Conservation (phyloP, 2,888 invertebrate species). For the Bombylius major region DNA sequence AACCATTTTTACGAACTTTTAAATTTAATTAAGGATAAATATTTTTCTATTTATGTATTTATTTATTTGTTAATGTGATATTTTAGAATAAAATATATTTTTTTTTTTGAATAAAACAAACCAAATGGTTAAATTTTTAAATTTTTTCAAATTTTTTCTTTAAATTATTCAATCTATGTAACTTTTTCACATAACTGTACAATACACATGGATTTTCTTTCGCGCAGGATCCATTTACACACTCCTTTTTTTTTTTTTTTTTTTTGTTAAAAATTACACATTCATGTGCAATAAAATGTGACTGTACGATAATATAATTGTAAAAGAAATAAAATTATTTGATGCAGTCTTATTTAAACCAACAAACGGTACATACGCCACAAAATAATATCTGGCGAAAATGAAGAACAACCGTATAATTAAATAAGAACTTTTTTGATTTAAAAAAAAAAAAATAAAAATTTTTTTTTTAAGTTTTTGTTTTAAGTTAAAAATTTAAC, state of each 20-base stretch:
- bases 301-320: not conserved
- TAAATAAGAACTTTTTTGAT: not conserved
- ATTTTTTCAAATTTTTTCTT: too few species aligned
- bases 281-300: not conserved
- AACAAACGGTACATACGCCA: not conserved
- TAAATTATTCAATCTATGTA: too few species aligned
- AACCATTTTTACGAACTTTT: too few species aligned
- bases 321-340: not conserved
- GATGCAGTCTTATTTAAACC: constrained; percentile 6
- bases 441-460: not conserved
- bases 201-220: not conserved
- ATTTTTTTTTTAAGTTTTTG: not conserved
- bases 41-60: too few species aligned
- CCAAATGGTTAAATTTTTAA: too few species aligned
- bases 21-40: too few species aligned
- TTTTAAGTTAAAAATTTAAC: not conserved
- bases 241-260: not conserved
- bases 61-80: too few species aligned
- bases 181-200: too few species aligned
- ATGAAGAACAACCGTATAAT: not conserved
- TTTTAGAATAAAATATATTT: too few species aligned
- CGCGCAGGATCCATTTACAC: not conserved
- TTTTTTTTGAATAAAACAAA: too few species aligned
- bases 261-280: not conserved
- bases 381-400: not conserved